Evolutionary conservation across 2,888 invertebrate genomes (phyloP).

Genomic region (Gisinianus flammeolus): DNA sequence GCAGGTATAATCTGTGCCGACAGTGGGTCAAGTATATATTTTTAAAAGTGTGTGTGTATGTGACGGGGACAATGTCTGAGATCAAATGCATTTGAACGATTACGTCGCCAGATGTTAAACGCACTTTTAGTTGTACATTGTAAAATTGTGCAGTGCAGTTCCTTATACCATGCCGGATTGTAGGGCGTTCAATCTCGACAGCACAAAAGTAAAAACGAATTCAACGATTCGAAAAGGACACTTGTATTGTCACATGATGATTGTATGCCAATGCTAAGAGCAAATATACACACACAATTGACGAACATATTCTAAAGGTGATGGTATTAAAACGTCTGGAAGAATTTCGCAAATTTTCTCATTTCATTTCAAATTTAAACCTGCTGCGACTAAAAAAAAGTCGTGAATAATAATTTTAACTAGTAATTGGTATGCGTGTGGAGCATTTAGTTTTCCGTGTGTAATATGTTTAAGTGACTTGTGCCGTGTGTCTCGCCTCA

Average conservation of each 20-base stretch:
- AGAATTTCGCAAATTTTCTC: conserved; percentile 15
- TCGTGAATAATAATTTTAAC: not conserved
- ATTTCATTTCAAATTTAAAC: conserved; percentile 4
- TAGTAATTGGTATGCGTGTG: no score
- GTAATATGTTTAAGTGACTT: no score
- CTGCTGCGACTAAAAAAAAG: not conserved
- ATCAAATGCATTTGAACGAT: no score
- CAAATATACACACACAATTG: not conserved
- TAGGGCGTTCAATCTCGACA: no score
- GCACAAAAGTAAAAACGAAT: no score
- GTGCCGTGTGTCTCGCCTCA: no score
- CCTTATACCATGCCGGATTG: no score
- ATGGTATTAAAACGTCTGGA: conserved; percentile 19
- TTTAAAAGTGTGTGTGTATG: not conserved
- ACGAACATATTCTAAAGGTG: not conserved
- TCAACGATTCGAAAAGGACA: no score
- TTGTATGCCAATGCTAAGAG: not conserved
- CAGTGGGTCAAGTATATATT: not conserved
- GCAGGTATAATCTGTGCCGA: not conserved
- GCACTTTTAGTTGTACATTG: no score
- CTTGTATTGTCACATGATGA: not conserved
- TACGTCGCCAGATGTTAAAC: no score
- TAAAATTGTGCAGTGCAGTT: no score
- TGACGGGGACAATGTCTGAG: not conserved
- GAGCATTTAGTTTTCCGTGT: no score